Evolutionary conservation across 2,113 vertebrate species (phyloP), one percentile per base, ranked within the genome.

Genomic region (Benthochromis sp.): DNA sequence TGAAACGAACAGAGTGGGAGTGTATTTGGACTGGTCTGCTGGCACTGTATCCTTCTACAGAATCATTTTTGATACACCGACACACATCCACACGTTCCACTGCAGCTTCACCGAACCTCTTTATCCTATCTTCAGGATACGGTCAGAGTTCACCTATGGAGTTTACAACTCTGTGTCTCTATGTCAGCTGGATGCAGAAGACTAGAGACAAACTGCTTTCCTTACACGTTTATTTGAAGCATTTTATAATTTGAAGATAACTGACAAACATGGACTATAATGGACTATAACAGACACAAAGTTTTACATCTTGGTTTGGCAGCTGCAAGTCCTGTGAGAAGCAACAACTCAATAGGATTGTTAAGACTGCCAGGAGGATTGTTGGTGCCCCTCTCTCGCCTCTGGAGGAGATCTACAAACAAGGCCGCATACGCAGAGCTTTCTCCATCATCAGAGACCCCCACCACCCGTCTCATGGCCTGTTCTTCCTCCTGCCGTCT

Each of bases 11-110:
- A 76, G 14, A 19, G 71, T 76, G 40, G 71, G 40, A 29, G 71
- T 76, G 24, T 19, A 47, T 76, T 76, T 76, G 71, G 40, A 47
- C 71, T 76, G 71, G 71, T 47, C 71, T 47, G 71, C 71, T 76
- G 71, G 43, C 9, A 76, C 43, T 47, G 40, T 76, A 2, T 1
- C 71, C 71, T 76, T 76, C 71, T 8, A 47, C 43, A 47, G 71
- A 47, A 16, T 47, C 14, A 6, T 47, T 7, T 76, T 11, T 1
- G 40, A 29, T 29, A 29, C 69, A 47, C 1, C 0, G 40, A 76
- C 14, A 17, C 71, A 29, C 71, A 47, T 76, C 71, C 71, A 47
- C 43, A 76, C 71, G 24, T 76, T 47, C 71, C 71, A 29, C 40
- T 76, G 71, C 71, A 76, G 71, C 71, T 76, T 76, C 40, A 76